phyloP scores from a whole-genome alignment of 2,888 invertebrate species.

The Scaptomyza caliginosa region DNA sequence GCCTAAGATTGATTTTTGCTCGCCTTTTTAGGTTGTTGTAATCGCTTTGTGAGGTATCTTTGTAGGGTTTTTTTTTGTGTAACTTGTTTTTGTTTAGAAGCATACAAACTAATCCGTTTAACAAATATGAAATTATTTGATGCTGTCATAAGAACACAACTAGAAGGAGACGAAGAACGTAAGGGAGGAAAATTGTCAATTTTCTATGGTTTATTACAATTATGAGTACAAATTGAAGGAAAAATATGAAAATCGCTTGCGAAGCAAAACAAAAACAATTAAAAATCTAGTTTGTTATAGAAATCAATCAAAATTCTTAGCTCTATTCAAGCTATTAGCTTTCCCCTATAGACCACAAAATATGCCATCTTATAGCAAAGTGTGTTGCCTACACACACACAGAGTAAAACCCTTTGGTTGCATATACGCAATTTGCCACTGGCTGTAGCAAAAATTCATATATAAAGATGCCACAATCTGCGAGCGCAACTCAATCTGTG shows the following conservation, averaged over 20 bases:
- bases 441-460: slow-evolving; percentile 19
- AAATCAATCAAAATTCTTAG: too few relatives aligned
- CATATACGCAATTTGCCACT: slow-evolving; percentile 24
- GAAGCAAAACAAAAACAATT: not conserved
- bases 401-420: not conserved
- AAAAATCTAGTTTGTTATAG: not conserved
- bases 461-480: slow-evolving; percentile 53
- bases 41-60: slow-evolving; percentile 28
- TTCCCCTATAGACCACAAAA: not conserved
- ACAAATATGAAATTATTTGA: slow-evolving; percentile 73
- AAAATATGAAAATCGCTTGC: not conserved
- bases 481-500: slow-evolving; percentile 30
- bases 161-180: not conserved
- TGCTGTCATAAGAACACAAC: slow-evolving; percentile 52
- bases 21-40: slow-evolving; percentile 59
- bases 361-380: slow-evolving; percentile 25
- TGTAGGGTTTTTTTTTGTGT: slow-evolving; percentile 30
- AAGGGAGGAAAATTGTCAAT: not conserved
- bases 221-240: slow-evolving; percentile 27
- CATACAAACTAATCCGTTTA: slow-evolving; percentile 42
- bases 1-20: slow-evolving; percentile 69
- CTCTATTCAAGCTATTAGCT: too few relatives aligned
- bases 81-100: slow-evolving; percentile 33
- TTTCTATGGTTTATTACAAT: slow-evolving; percentile 26
- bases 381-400: slow-evolving; percentile 1